Percentiles rank a stretch among this genome's conserved stretches.
phyloP scores from a whole-genome alignment of 2,888 invertebrate genomes.

The Liopterus haemorrhoidalis region DNA sequence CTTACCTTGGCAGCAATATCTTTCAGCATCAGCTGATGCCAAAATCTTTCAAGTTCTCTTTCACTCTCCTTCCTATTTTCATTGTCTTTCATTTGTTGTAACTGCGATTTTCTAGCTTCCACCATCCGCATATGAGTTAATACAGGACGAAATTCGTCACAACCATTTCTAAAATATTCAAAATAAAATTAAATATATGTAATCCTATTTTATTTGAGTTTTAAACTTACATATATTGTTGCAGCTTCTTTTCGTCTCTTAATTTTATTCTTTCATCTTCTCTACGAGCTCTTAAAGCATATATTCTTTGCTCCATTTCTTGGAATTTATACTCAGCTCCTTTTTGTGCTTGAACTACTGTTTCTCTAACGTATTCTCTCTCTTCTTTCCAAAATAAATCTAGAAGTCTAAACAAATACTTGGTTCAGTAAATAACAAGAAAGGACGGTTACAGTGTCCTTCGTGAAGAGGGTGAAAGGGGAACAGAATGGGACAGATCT shows the following conservation, averaged over 20 bases:
- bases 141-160: conserved; percentile 49
- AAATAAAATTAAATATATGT: neutral
- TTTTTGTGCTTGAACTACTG: conserved; percentile 50
- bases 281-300: conserved; percentile 47
- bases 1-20: too few species aligned
- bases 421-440: too few species aligned
- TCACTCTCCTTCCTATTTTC: conserved; percentile 50
- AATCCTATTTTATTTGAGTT: too few species aligned
- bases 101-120: conserved; percentile 51
- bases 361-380: conserved; percentile 48
- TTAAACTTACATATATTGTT: conserved; percentile 46
- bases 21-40: conserved; percentile 55
- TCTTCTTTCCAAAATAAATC: conserved; percentile 50
- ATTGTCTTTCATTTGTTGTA: conserved; percentile 58
- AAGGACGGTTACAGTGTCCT: too few species aligned
- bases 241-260: conserved; percentile 43
- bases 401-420: conserved; percentile 44
- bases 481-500: too few species aligned
- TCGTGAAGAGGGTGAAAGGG: too few species aligned
- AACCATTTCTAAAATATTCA: conserved; percentile 35
- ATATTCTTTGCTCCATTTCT: conserved; percentile 48
- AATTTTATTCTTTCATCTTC: conserved; percentile 51
- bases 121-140: conserved; percentile 47
- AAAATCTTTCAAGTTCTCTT: conserved; percentile 54
- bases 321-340: conserved; percentile 48